Conservation (phyloP, 2,113 vertebrate species). For the Anoura caudifer region DNA sequence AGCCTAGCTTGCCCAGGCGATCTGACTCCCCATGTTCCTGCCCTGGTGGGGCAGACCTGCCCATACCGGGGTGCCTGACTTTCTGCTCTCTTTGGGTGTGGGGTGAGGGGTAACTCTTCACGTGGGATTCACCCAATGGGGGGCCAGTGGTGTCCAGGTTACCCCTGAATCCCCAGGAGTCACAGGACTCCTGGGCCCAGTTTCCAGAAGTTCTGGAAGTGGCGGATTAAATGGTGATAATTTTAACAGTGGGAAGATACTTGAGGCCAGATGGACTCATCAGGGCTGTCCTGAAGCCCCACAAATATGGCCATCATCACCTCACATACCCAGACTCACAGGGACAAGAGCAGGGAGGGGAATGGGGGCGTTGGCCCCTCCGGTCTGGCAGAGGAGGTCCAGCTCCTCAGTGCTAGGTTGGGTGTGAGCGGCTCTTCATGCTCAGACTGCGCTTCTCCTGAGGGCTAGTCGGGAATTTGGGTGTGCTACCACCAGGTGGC, state of each 20-base stretch:
- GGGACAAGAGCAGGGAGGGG: not conserved
- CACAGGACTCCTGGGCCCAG: not conserved
- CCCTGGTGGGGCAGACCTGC: not conserved
- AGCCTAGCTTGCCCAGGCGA: not conserved
- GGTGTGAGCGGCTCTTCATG: fast-evolving
- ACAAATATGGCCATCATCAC: fast-evolving
- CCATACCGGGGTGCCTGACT: not conserved
- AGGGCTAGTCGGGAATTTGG: slow-evolving; percentile 8
- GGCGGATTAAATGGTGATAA: not conserved
- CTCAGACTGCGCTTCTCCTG: fast-evolving
- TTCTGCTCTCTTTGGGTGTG: not conserved
- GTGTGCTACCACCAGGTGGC: slow-evolving; percentile 58
- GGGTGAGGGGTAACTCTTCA: not conserved
- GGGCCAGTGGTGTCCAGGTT: too few species aligned
- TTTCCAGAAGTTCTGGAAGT: not conserved
- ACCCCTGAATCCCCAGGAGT: not conserved
- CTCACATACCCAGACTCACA: fast-evolving
- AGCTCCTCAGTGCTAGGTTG: not conserved
- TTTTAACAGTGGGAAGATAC: not conserved
- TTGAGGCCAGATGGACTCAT: not conserved
- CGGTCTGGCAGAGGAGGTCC: not conserved
- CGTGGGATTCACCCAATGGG: too few species aligned
- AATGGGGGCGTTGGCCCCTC: fast-evolving
- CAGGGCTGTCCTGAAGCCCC: fast-evolving
- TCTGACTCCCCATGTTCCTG: not conserved